These are phyloP conservation scores for Peromyscus melanophrys DNA, from an alignment of 2,797 vertebrate genomes.

Conservation along the genomic window DNA sequence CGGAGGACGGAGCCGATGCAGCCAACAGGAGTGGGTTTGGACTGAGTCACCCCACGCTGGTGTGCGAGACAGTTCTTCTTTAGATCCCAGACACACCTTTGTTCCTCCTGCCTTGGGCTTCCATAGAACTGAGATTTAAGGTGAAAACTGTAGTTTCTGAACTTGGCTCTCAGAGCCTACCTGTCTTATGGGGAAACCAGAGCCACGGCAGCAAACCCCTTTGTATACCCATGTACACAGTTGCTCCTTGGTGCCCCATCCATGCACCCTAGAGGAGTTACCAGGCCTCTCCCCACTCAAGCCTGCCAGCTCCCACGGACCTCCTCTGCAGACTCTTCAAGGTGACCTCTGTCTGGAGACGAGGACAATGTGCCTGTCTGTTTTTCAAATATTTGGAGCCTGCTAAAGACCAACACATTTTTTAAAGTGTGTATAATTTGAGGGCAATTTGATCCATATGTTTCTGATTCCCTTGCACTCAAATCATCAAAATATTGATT, in stretches of 20 bases:
- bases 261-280: not conserved
- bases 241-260: not conserved
- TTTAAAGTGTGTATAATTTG: slow-evolving; percentile 79
- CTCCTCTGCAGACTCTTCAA: slow-evolving; percentile 27
- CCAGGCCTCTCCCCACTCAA: not conserved
- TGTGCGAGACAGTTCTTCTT: not conserved
- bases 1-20: not conserved
- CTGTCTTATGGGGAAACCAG: too few species aligned
- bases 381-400: slow-evolving; percentile 83
- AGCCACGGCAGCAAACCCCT: not conserved
- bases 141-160: not conserved
- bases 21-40: not conserved
- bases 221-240: fast-evolving
- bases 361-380: slow-evolving; percentile 72
- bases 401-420: slow-evolving; percentile 77
- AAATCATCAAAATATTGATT: slow-evolving; percentile 87
- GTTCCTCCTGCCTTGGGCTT: not conserved
- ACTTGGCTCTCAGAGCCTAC: not conserved
- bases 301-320: not conserved
- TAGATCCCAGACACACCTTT: not conserved
- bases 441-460: slow-evolving; percentile 85
- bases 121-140: not conserved
- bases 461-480: slow-evolving; percentile 85
- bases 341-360: slow-evolving; percentile 71
- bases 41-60: not conserved